Evolutionary conservation across 2,888 invertebrate genomes (phyloP).

Genomic region (Philaethria dido): DNA sequence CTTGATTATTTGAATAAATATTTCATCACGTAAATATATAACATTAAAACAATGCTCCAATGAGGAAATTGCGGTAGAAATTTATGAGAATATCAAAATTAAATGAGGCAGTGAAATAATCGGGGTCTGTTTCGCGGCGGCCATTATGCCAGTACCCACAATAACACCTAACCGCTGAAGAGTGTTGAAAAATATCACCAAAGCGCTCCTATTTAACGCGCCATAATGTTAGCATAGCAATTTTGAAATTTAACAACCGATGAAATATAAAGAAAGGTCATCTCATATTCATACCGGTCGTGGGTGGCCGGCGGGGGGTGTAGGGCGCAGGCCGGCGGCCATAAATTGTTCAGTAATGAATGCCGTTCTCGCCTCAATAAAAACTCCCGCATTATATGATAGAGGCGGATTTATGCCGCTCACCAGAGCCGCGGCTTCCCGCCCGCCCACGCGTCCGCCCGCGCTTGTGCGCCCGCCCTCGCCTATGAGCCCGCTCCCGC

Average conservation of each 20-base stretch:
- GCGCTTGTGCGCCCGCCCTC: constrained; percentile 46
- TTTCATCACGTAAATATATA: constrained; percentile 9
- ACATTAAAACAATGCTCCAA: constrained; percentile 7
- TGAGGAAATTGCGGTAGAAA: constrained; percentile 17
- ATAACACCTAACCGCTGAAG: constrained; percentile 22
- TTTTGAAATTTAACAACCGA: constrained; percentile 47
- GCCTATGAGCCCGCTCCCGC: constrained; percentile 33
- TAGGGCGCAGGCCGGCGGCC: constrained; percentile 39
- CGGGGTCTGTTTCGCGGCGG: constrained; percentile 18
- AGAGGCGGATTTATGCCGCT: constrained; percentile 53
- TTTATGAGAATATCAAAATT: constrained; percentile 31
- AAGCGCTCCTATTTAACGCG: constrained; percentile 28
- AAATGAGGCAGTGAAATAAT: constrained; percentile 24
- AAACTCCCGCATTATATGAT: constrained; percentile 59
- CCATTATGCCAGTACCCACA: constrained; percentile 1
- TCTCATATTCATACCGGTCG: constrained; percentile 50
- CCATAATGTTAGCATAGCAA: constrained; percentile 36
- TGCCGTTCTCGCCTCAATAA: constrained; percentile 64
- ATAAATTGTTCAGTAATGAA: constrained; percentile 57
- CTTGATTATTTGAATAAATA: background rate
- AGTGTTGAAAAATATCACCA: constrained; percentile 26
- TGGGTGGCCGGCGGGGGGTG: constrained; percentile 28
- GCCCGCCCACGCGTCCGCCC: constrained; percentile 6
- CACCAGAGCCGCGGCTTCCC: constrained; percentile 40
- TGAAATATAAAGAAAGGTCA: constrained; percentile 50